Evolutionary conservation across 2,888 invertebrate genomes (phyloP).

Genomic region (Crematogaster levior): DNA sequence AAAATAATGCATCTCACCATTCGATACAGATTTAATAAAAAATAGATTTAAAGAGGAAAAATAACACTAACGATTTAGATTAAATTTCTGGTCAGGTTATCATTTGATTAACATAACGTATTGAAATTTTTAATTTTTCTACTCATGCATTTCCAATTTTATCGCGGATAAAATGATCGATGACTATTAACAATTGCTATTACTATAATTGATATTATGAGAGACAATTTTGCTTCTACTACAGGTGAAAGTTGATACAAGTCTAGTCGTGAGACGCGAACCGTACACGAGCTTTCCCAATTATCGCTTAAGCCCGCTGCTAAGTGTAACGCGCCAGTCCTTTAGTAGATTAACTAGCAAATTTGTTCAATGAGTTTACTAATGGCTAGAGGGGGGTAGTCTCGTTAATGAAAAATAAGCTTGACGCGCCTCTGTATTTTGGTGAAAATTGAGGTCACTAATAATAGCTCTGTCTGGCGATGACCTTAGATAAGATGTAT

Average conservation of each 20-base stretch:
- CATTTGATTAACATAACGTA: conserved; percentile 7
- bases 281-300: conserved; percentile 68
- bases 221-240: conserved; percentile 26
- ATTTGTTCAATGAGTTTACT: conserved; percentile 62
- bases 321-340: conserved; percentile 68
- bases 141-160: neutral
- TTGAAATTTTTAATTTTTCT: neutral
- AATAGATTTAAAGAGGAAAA: neutral
- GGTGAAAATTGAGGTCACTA: conserved; percentile 51
- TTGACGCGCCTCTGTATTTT: conserved; percentile 43
- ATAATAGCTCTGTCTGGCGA: conserved; percentile 64
- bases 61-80: neutral
- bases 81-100: neutral
- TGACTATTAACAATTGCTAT: conserved; percentile 43
- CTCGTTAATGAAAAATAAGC: conserved; percentile 71
- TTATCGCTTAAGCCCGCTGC: conserved; percentile 74
- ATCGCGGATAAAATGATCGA: neutral
- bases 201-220: conserved; percentile 1
- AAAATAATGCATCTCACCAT: neutral
- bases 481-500: conserved; percentile 66
- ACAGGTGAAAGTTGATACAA: conserved; percentile 60
- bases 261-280: conserved; percentile 45
- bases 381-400: conserved; percentile 32
- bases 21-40: neutral
- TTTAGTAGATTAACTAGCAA: conserved; percentile 72